Conservation (phyloP, 1,140 invertebrate genomes). For the Nixonia krombeini region DNA sequence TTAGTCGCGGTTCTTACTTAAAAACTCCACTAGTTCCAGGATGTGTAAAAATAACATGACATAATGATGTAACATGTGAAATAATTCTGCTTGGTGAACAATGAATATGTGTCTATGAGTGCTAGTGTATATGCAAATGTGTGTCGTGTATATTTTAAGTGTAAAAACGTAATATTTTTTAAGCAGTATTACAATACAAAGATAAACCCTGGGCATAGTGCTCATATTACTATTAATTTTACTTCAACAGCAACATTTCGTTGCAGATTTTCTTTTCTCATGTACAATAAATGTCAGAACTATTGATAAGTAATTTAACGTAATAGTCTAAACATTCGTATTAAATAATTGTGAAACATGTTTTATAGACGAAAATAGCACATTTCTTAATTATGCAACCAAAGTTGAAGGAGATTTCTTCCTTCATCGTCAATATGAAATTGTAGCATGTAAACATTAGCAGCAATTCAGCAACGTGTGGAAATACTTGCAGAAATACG, state of each 20-base stretch:
- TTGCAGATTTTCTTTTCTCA: too few species aligned
- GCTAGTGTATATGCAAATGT: slow-evolving; percentile 6
- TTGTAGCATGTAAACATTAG: slow-evolving; percentile 13
- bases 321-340: too few species aligned
- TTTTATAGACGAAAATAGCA: too few species aligned
- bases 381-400: background rate
- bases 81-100: slow-evolving; percentile 3
- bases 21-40: too few species aligned
- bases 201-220: slow-evolving; percentile 26
- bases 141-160: slow-evolving; percentile 13
- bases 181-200: slow-evolving; percentile 17
- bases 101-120: slow-evolving; percentile 15
- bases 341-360: too few species aligned
- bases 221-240: background rate
- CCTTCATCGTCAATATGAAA: slow-evolving; percentile 1
- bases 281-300: too few species aligned
- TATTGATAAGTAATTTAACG: background rate
- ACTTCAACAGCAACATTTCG: background rate
- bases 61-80: too few species aligned
- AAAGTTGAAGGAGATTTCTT: background rate
- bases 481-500: slow-evolving; percentile 31
- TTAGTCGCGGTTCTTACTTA: too few species aligned
- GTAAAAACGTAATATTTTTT: background rate
- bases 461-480: slow-evolving; percentile 28
- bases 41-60: too few species aligned